A percentile compares a stretch with the other conserved stretches of the same genome.
Conservation (phyloP, 1,140 invertebrate species). For the Sycophila sp. region DNA sequence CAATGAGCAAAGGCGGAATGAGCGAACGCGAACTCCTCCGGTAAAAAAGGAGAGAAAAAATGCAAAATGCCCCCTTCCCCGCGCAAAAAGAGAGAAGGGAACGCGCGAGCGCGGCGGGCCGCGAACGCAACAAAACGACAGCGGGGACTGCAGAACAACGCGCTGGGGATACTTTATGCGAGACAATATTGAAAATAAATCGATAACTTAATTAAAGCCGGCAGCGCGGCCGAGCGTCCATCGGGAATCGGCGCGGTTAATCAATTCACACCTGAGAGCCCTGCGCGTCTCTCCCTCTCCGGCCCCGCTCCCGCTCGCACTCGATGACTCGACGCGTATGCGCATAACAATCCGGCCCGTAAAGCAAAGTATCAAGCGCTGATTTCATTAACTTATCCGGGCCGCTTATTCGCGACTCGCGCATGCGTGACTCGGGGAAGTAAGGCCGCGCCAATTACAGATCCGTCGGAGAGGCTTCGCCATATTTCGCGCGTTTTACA, state of each 20-base stretch:
- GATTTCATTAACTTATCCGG: slow-evolving; percentile 63
- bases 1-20: neutral
- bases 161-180: slow-evolving; percentile 41
- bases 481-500: slow-evolving; percentile 36
- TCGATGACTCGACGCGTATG: slow-evolving; percentile 45
- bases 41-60: neutral
- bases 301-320: neutral
- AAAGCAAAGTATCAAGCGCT: slow-evolving; percentile 54
- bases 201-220: slow-evolving; percentile 61
- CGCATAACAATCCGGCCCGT: slow-evolving; percentile 55
- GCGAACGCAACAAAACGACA: neutral
- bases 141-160: slow-evolving; percentile 15
- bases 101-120: neutral
- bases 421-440: slow-evolving; percentile 57
- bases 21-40: neutral
- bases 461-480: neutral
- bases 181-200: slow-evolving; percentile 60
- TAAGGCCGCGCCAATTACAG: slow-evolving; percentile 42
- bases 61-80: no score
- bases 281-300: neutral
- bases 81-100: slow-evolving; percentile 1
- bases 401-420: slow-evolving; percentile 31
- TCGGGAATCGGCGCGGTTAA: slow-evolving; percentile 45
- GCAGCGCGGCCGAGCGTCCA: slow-evolving; percentile 30
- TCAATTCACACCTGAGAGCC: slow-evolving; percentile 51